Conservation (phyloP, 2,888 invertebrate genomes). For the Octodonta nipae region DNA sequence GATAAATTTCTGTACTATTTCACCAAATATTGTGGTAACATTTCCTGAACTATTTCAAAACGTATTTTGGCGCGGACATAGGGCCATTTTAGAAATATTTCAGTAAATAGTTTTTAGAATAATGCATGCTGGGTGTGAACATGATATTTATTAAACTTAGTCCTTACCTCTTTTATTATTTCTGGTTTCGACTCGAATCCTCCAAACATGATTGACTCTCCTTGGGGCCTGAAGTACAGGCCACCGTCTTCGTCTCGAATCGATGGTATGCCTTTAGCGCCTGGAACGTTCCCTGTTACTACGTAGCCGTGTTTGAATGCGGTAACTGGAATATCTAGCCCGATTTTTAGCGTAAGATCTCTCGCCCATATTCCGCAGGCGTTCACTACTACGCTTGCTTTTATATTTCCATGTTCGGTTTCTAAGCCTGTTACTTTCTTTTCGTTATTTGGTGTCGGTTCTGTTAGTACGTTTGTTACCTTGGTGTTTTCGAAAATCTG, state of each 20-base stretch:
- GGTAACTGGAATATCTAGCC: slow-evolving; percentile 57
- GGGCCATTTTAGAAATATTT: too few species aligned
- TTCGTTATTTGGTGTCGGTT: slow-evolving; percentile 44
- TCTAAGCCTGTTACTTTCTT: slow-evolving; percentile 62
- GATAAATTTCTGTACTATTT: too few species aligned
- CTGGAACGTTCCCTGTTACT: slow-evolving; percentile 64
- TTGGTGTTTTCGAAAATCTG: slow-evolving; percentile 65
- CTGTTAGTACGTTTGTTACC: slow-evolving; percentile 55
- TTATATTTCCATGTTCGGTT: slow-evolving; percentile 62
- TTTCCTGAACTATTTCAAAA: too few species aligned
- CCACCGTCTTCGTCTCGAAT: slow-evolving; percentile 74
- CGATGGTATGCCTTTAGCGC: slow-evolving; percentile 63
- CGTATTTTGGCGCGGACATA: too few species aligned
- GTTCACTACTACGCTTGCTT: slow-evolving; percentile 66
- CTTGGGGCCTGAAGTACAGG: slow-evolving; percentile 71
- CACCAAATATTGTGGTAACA: too few species aligned
- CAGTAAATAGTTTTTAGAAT: too few species aligned
- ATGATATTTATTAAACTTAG: too few species aligned
- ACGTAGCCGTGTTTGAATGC: slow-evolving; percentile 85
- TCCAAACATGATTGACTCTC: slow-evolving; percentile 69
- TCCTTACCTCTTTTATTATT: slow-evolving; percentile 63
- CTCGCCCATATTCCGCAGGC: slow-evolving; percentile 75
- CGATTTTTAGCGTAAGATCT: slow-evolving; percentile 54
- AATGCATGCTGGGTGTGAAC: too few species aligned
- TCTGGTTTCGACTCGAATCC: slow-evolving; percentile 81